Base-by-base conservation (phyloP, 2,888 invertebrate species). In the Pristionchus japonicus region DNA sequence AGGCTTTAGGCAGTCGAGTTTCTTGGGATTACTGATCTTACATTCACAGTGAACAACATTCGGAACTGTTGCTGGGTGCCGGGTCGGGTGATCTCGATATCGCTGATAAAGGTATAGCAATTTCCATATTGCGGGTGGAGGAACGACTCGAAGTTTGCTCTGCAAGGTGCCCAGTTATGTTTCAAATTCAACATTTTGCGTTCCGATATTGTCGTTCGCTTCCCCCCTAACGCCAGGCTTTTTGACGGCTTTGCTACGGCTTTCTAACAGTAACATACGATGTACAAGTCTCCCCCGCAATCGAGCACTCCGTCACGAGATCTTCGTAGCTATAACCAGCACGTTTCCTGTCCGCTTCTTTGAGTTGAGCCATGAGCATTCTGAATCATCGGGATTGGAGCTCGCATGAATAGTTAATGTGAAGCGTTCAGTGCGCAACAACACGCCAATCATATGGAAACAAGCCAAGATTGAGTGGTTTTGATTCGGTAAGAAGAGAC, bases 141-240 rank as follows among this genome's bases (percentile, higher is more conserved):
- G 40, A 84, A 84, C 9, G 34, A n/a, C 84, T 27, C 15, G 84
- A 84, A 84, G 84, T 84, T 40, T 0, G 84, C 84, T 15, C 84
- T 84, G 84, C 11, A 52, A 15, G n/a, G n/a, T n/a, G n/a, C n/a
- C n/a, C n/a, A n/a, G n/a, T n/a, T n/a, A n/a, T n/a, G n/a, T n/a
- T n/a, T n/a, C n/a, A n/a, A n/a, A n/a, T 20, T 4, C 13, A 23
- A 57, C 57, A 15, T 23, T 4, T 23, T 31, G 13, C 31, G 31
- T 67, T 67, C 34, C n/a, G n/a, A 47, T 11, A 47, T 47, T 67
- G 4, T 67, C 27, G 34, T 31, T 67, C 9, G 4, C 6, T 11
- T 31, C n/a, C n/a, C n/a, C n/a, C n/a, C n/a, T n/a, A n/a, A n/a
- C n/a, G n/a, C n/a, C n/a, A n/a, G n/a, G n/a, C n/a, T n/a, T n/a